phyloP scores from a whole-genome alignment of 1,140 invertebrate species.

The Drosophila teissieri region DNA sequence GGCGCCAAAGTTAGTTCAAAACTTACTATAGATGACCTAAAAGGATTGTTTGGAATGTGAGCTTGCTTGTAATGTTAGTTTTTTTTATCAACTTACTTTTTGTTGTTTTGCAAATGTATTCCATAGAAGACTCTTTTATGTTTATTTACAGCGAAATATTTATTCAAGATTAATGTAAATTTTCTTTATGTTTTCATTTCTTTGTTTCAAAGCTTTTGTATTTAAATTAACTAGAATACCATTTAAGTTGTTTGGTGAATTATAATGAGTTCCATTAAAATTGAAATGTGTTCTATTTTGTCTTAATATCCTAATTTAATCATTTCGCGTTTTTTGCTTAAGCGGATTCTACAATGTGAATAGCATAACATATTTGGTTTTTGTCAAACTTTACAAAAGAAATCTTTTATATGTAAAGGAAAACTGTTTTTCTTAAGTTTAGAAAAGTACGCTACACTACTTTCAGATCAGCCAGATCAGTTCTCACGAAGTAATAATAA shows the following conservation, averaged over 20 bases:
- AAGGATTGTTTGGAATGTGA: constrained; percentile 89
- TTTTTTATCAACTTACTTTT: not conserved
- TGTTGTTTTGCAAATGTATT: not conserved
- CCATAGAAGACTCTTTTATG: not conserved
- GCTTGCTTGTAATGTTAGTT: not conserved
- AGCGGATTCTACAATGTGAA: constrained; percentile 69
- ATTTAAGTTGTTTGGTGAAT: constrained; percentile 53
- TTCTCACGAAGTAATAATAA: constrained; percentile 38
- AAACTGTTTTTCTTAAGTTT: constrained; percentile 28
- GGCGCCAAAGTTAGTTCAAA: constrained; percentile 88
- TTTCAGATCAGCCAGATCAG: constrained; percentile 24
- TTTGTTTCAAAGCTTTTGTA: constrained; percentile 41
- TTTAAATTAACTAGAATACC: constrained; percentile 52
- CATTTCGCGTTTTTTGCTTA: constrained; percentile 46
- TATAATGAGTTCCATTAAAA: constrained; percentile 44
- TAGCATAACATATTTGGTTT: constrained; percentile 79
- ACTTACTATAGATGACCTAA: constrained; percentile 91
- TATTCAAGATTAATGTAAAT: constrained; percentile 49
- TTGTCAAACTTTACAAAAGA: constrained; percentile 36
- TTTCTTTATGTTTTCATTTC: constrained; percentile 40
- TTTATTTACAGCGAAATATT: constrained; percentile 57
- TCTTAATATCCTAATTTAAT: constrained; percentile 44
- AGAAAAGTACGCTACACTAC: constrained; percentile 36
- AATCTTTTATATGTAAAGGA: constrained; percentile 10
- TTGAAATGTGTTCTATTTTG: constrained; percentile 41